Percentiles rank a stretch among this genome's conserved stretches.
Conservation (phyloP, 1,140 invertebrate species). For the Atopsyche davidsoni region DNA sequence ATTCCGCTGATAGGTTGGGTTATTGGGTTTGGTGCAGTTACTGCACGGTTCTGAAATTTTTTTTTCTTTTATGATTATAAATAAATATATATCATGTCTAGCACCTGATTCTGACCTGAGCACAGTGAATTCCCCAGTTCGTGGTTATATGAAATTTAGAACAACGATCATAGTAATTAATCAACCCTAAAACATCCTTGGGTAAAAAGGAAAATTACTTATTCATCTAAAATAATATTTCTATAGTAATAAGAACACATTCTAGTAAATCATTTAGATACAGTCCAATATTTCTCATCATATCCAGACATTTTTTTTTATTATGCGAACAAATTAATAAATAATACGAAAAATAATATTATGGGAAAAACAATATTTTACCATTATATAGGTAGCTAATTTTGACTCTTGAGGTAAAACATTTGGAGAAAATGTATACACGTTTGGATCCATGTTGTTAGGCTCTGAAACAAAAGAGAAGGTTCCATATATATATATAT, state of each 20-base stretch:
- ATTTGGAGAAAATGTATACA: slow-evolving; percentile 43
- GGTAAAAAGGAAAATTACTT: background rate
- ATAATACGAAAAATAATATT: background rate
- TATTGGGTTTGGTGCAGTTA: too few relatives aligned
- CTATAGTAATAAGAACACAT: background rate
- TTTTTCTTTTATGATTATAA: too few relatives aligned
- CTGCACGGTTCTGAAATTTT: too few relatives aligned
- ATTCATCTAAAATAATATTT: background rate
- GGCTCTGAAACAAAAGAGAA: slow-evolving; percentile 1
- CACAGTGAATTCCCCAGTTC: too few relatives aligned
- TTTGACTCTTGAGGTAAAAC: slow-evolving; percentile 65
- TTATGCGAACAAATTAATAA: background rate
- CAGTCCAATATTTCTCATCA: background rate
- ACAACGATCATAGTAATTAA: too few relatives aligned
- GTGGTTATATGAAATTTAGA: too few relatives aligned
- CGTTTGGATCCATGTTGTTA: slow-evolving; percentile 20
- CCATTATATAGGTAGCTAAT: slow-evolving; percentile 65
- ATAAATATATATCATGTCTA: too few relatives aligned
- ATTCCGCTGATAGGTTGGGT: too few relatives aligned
- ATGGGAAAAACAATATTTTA: slow-evolving; percentile 7
- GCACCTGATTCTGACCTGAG: too few relatives aligned
- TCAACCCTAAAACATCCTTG: background rate
- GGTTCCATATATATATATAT: too few relatives aligned
- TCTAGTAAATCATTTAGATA: background rate
- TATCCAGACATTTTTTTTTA: background rate